Conservation (phyloP, 2,113 vertebrate genomes). For the Aptenodytes forsteri region DNA sequence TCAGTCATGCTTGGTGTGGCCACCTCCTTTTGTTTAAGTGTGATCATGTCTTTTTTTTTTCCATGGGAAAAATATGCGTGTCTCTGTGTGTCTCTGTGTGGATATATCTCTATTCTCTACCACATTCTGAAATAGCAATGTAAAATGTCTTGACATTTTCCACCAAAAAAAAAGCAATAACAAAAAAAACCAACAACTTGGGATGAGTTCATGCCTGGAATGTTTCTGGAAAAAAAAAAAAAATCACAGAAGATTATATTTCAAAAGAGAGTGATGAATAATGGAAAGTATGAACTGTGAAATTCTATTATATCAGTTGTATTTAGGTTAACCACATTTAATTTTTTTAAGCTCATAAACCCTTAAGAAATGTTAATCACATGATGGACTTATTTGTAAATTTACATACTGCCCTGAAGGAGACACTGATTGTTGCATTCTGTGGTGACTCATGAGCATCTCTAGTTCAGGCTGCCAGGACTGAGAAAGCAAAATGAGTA, state of each 20-base stretch:
- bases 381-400: constrained; percentile 18
- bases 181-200: not conserved
- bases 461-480: not conserved
- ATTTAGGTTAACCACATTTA: constrained; percentile 34
- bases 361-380: constrained; percentile 45
- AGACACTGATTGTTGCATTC: constrained; percentile 2
- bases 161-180: not conserved
- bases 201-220: constrained; percentile 10
- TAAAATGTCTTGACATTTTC: constrained; percentile 21
- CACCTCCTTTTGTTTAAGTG: not conserved
- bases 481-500: not conserved
- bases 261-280: constrained; percentile 25
- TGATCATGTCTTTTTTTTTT: not conserved
- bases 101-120: not conserved
- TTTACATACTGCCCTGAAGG: constrained; percentile 29
- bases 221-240: not conserved
- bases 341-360: constrained; percentile 18
- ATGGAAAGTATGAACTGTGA: constrained; percentile 52
- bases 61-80: not conserved
- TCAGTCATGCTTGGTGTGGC: not conserved
- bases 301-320: constrained; percentile 17
- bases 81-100: not conserved
- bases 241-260: not conserved
- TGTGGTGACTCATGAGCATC: constrained; percentile 3
- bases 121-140: constrained; percentile 5